Evolutionary conservation across 1,140 invertebrate species (phyloP), one percentile per base, ranked within the genome.

Genomic region (Pseudomyrmex cubaensis): DNA sequence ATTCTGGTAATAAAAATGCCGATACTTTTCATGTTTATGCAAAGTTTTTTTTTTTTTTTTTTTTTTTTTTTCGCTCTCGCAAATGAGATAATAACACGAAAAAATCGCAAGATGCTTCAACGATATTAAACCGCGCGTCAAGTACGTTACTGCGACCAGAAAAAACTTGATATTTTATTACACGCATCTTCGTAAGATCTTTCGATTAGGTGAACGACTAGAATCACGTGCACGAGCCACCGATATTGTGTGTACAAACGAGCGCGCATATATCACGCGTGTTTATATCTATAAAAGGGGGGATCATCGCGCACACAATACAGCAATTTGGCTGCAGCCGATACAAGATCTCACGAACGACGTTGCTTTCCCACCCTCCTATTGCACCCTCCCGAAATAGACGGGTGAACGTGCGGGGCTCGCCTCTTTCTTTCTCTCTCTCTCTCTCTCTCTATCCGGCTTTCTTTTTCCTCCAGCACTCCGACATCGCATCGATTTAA

Each of bases 241-340:
- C 70, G 25, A 15, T 56, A 61, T 66, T 69, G 64, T 35, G 4
- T 25, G 10, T 69, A 46, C 17, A 57, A 77, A 84, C 67, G n/a
- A 75, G 46, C 62, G 59, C 69, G 62, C 84, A 87, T 86, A 87
- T 63, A 87, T 90, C 85, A 87, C 80, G 82, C 80, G 84, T 87
- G 76, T 90, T 90, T 90, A 84, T 90, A 82, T 80, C 78, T 66
- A 83, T 59, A 35, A 35, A 35, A 35, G 64, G 10, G 59, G 66
- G 86, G 84, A 74, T 72, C 74, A 62, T 82, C 66, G 63, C 56
- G 76, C 83, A 80, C 77, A 90, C 90, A 90, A 90, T 90, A 85
- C 85, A 66, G 85, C 90, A 91, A 91, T 91, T 90, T 91, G 90
- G 85, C 73, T 66, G 48, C 59, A 63, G 61, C 83, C 57, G 89